Evolutionary conservation across 2,113 vertebrate genomes (phyloP).

Genomic region (Syngnathus scovelli): DNA sequence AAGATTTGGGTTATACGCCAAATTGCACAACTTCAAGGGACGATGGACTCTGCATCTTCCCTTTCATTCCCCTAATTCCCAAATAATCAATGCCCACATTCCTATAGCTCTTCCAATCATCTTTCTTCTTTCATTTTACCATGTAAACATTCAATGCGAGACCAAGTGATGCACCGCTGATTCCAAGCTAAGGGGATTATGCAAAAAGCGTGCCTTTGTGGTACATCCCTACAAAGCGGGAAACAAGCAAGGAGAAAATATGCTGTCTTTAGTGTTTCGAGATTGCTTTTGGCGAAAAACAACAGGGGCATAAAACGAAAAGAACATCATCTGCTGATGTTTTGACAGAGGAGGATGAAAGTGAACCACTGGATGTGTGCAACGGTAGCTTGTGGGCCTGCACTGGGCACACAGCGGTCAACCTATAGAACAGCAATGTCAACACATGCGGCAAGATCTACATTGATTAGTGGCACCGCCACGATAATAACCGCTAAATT

Average conservation of each 20-base stretch:
- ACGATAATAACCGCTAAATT: slow-evolving; percentile 50
- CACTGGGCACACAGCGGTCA: slow-evolving; percentile 10
- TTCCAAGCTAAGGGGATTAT: slow-evolving; percentile 51
- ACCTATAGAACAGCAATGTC: slow-evolving; percentile 24
- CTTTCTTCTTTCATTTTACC: slow-evolving; percentile 32
- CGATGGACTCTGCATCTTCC: not conserved
- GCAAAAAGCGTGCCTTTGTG: slow-evolving; percentile 44
- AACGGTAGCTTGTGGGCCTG: slow-evolving; percentile 22
- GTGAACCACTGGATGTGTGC: slow-evolving; percentile 33
- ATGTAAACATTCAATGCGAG: slow-evolving; percentile 39
- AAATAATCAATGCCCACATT: slow-evolving; percentile 37
- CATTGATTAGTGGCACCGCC: slow-evolving; percentile 52
- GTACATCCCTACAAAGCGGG: slow-evolving; percentile 46
- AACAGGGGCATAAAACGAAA: slow-evolving; percentile 3
- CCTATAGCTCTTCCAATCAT: slow-evolving; percentile 29
- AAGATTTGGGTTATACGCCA: too few species aligned
- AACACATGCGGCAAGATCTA: slow-evolving; percentile 30
- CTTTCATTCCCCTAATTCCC: slow-evolving; percentile 22
- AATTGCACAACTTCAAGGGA: too few species aligned
- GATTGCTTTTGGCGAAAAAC: slow-evolving; percentile 46
- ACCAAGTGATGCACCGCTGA: slow-evolving; percentile 43
- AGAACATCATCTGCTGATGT: slow-evolving; percentile 37
- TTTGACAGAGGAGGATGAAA: slow-evolving; percentile 45
- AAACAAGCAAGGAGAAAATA: slow-evolving; percentile 45
- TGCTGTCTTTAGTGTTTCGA: slow-evolving; percentile 47